Evolutionary conservation across 1,140 invertebrate species (phyloP).

Genomic region (Phortica variegata): DNA sequence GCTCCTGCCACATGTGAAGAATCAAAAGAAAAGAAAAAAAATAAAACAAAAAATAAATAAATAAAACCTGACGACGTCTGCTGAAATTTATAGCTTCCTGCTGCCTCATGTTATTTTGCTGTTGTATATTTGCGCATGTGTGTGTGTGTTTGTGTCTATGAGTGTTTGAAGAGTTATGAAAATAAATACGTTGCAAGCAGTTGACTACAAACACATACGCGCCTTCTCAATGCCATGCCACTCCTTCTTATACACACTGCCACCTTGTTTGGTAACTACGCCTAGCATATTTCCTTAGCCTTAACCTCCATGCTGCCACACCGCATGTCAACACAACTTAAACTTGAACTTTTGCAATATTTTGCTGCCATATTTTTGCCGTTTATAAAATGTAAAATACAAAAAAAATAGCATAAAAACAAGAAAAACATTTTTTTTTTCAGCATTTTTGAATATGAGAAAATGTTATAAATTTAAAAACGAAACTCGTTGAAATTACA

Average conservation of each 20-base stretch:
- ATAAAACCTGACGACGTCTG: constrained; percentile 41
- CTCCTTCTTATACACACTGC: constrained; percentile 3
- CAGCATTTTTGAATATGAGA: constrained; percentile 11
- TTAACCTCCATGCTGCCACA: neutral
- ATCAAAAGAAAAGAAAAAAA: no score
- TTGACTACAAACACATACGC: constrained; percentile 16
- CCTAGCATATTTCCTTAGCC: neutral
- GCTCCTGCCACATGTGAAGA: constrained; percentile 25
- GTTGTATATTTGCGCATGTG: no score
- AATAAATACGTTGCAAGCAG: constrained; percentile 42
- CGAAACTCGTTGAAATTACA: constrained; percentile 14
- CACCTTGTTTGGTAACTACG: neutral
- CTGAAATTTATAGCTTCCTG: constrained; percentile 54
- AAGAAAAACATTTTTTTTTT: constrained; percentile 4
- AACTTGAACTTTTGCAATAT: constrained; percentile 53
- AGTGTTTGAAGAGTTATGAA: no score
- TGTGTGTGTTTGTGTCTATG: no score
- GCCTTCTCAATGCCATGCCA: neutral
- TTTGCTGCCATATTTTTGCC: constrained; percentile 44
- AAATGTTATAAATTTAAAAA: constrained; percentile 2
- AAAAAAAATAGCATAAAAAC: constrained; percentile 5
- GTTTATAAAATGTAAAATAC: constrained; percentile 42
- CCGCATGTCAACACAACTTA: constrained; percentile 14
- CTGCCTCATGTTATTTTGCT: constrained; percentile 49
- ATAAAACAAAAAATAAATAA: no score